Evolutionary conservation across 2,888 invertebrate species (phyloP).

Genomic region (Drepanosiphum platanoidis): DNA sequence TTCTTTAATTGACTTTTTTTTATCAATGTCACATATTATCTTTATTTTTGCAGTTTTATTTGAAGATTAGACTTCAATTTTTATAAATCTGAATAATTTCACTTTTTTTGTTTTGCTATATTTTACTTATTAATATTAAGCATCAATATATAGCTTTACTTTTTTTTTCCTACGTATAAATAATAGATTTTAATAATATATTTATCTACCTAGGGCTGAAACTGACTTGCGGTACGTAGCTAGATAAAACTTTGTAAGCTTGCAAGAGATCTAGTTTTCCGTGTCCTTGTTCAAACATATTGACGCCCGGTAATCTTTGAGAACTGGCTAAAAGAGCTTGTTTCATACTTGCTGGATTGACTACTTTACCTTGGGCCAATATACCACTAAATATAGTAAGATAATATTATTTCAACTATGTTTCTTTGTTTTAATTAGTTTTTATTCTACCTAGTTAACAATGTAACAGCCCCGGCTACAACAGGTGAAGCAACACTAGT

Average conservation of each 20-base stretch:
- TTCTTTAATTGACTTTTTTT: no score
- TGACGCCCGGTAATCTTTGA: constrained; percentile 81
- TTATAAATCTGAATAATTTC: no score
- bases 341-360: constrained; percentile 94
- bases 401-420: constrained; percentile 55
- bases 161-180: background rate
- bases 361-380: constrained; percentile 70
- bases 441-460: constrained; percentile 74
- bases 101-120: no score
- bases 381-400: constrained; percentile 67
- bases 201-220: constrained; percentile 67
- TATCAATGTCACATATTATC: no score
- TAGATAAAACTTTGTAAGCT: constrained; percentile 79
- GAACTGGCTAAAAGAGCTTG: constrained; percentile 95
- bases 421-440: constrained; percentile 58
- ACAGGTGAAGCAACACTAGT: constrained; percentile 98
- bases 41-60: no score
- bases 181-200: constrained; percentile 1
- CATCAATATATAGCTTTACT: no score
- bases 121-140: no score
- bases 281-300: constrained; percentile 98
- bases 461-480: constrained; percentile 92
- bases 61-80: no score
- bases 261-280: constrained; percentile 91
- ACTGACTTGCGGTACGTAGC: constrained; percentile 75